Percentiles rank a stretch among this genome's conserved stretches.
phyloP scores from a whole-genome alignment of 2,888 invertebrate genomes.

The Tenthredo livida region DNA sequence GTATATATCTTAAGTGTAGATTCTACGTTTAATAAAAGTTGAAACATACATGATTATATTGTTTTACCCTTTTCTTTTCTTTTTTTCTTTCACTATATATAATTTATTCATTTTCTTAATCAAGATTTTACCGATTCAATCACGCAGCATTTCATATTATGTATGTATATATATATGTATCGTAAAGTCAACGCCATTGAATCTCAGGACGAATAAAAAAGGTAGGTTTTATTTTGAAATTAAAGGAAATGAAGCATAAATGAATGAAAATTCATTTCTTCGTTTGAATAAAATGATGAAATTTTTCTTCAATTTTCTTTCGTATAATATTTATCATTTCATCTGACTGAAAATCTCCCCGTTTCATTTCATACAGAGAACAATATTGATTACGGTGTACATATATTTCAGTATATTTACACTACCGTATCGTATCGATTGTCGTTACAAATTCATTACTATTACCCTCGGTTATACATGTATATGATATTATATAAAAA shows the following conservation, averaged over 20 bases:
- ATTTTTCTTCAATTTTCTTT: not conserved
- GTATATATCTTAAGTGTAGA: conserved; percentile 31
- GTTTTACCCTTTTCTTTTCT: not conserved
- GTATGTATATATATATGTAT: not conserved
- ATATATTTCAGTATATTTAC: no score
- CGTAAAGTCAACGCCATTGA: not conserved
- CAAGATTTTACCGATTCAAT: not conserved
- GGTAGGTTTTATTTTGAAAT: not conserved
- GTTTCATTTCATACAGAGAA: not conserved
- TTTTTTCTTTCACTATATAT: not conserved
- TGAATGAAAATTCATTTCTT: not conserved
- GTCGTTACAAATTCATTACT: conserved; percentile 1
- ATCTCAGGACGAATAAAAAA: not conserved
- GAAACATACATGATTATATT: conserved; percentile 6
- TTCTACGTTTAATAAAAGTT: conserved; percentile 29
- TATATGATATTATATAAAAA: not conserved
- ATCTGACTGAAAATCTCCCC: not conserved
- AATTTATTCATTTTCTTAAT: not conserved
- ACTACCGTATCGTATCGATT: not conserved
- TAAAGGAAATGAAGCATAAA: not conserved
- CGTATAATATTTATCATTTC: not conserved
- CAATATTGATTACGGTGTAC: not conserved
- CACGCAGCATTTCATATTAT: not conserved
- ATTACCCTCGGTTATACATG: not conserved
- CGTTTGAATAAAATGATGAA: not conserved